Evolutionary conservation across 2,888 invertebrate genomes (phyloP), one percentile per base, ranked within the genome.

Genomic region (Merodon equestris): DNA sequence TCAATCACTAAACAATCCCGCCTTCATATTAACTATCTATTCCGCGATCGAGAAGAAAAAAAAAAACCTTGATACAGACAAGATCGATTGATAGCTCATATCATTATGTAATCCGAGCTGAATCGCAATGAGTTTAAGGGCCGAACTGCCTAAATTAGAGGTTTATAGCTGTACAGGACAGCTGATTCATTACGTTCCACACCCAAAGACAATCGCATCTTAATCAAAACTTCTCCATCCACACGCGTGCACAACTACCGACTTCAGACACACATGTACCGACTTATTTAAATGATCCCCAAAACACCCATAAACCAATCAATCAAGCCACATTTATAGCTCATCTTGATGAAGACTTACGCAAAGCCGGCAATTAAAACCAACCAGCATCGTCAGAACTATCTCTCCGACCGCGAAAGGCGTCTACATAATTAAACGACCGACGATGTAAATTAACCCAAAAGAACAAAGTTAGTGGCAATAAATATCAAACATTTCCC

Each of bases 371-470:
- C 48, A 79, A 73, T 79, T 73, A 79, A 79, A 58, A 45, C 50
- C 44, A 73, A 79, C 68, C 61, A 79, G 73, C 53, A 68, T 18
- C 36, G 10, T 40, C 5, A 40, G 40, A 10, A 5, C 7, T 36
- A 5, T 36, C 34, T 38, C 18, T 34, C 50, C 1, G 44, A 19
- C 58, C 54, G 27, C 36, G 48, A 53, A 54, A 58, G 64, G 54
- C 71, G 75, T 63, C 57, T 44, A 18, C 58, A 58, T 79, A 73
- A 79, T 79, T 79, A 74, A 56, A 74, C 70, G 63, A 68, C 74
- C 74, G 64, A 70, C 74, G 74, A 79, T 79, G 79, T 68, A 79
- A 79, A 79, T 79, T 45, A 68, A 79, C 63, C 68, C 40, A 53
- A 48, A 42, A 61, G 50, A 60, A 12, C 42, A 53, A 34, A 40